Evolutionary conservation across 2,113 vertebrate species (phyloP), one percentile per base, ranked within the genome.

Genomic region (Muscicapa adusta): DNA sequence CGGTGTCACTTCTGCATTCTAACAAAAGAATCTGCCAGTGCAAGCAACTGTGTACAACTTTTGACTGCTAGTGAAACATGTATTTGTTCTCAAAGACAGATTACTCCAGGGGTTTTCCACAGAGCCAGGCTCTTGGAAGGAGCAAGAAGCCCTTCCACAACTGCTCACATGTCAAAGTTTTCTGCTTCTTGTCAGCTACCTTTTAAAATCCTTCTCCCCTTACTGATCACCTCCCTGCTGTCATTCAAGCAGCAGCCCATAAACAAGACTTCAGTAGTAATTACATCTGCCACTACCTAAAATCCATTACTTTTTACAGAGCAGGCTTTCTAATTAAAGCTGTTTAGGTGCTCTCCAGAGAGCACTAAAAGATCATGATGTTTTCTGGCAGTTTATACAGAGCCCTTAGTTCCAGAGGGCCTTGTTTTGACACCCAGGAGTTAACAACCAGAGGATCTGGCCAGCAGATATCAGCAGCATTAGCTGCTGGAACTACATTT

Each of bases 1-100:
- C 2, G 0, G 8, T 18, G 50, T 62, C 77, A 92, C 92, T 96
- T 96, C 92, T 94, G 88, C 85, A 93, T 96, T 95, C 68, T 93
- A 91, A 93, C 67, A 86, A 76, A 93, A 93, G 60, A 80, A 94
- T 67, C 67, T 91, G 91, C 88, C 72, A 67, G 38, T 33, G 42
- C 82, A 94, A 95, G 85, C 92, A 94, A 66, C 58, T 65, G 42
- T 4, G 9, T 42, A 54, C 58, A 90, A 34, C 43, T 66, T 38
- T 48, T 2, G 0, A 38, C 14, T 17, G 22, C 63, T 18, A 28
- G 45, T 5, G 6, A 85, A 86, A 82, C 14, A 29, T 0, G 0
- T 23, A 14, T 42, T 88, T 70, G 10, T 79, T 70, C 31, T 43
- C 56, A 43, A 60, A 80, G 23, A 47, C 61, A 60, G 14, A 38